phyloP scores from a whole-genome alignment of 2,888 invertebrate genomes.

The Neoitamus cyanurus region DNA sequence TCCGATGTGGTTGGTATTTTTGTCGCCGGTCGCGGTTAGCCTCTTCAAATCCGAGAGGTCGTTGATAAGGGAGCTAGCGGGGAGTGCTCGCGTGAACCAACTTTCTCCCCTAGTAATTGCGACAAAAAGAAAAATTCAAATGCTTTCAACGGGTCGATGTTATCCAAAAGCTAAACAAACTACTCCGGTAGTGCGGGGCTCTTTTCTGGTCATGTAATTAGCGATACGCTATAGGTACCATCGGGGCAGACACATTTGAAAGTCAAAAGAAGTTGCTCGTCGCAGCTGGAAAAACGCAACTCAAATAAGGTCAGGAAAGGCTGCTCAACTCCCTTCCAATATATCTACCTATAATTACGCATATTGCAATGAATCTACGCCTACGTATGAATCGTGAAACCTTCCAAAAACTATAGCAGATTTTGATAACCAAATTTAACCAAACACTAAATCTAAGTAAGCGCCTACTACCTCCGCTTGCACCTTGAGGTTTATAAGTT shows the following conservation, averaged over 20 bases:
- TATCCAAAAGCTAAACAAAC: background rate
- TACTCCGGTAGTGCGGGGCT: background rate
- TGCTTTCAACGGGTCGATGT: background rate
- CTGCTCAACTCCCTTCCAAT: too few species aligned
- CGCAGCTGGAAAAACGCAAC: too few species aligned
- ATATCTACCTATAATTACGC: too few species aligned
- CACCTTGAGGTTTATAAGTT: too few species aligned
- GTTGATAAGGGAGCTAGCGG: background rate
- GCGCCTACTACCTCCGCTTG: too few species aligned
- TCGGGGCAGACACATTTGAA: background rate
- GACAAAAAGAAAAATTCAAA: background rate
- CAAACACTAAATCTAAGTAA: too few species aligned
- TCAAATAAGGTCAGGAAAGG: too few species aligned
- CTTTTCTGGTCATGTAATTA: background rate
- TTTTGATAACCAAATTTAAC: too few species aligned
- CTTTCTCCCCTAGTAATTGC: background rate
- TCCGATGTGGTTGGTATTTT: conserved; percentile 10
- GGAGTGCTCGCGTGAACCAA: background rate
- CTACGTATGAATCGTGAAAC: too few species aligned
- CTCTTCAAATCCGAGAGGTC: background rate
- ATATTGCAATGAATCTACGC: too few species aligned
- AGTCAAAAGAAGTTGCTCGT: background rate
- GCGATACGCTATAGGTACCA: background rate
- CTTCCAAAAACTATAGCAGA: too few species aligned
- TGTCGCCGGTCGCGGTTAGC: background rate